These are phyloP conservation scores for Spinibarbus caldwelli DNA, from an alignment of 2,797 vertebrate genomes.

Conservation along the genomic window DNA sequence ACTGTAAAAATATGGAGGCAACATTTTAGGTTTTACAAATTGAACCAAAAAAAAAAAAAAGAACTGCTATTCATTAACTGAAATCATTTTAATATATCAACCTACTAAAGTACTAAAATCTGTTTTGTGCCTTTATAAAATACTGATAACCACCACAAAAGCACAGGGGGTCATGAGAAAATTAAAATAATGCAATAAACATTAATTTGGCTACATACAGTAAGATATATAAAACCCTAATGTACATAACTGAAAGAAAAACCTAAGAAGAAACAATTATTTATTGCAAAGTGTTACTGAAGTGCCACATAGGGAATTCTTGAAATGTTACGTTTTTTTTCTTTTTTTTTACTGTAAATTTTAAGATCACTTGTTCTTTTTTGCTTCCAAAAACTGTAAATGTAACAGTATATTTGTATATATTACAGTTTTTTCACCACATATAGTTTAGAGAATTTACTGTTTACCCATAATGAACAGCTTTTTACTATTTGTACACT, in stretches of 20 bases:
- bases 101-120: no score
- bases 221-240: neutral
- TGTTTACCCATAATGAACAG: neutral
- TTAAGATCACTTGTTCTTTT: neutral
- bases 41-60: no score
- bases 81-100: no score
- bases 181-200: neutral
- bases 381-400: neutral
- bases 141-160: neutral
- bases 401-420: neutral
- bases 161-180: no score
- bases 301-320: neutral
- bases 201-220: slow-evolving; percentile 1
- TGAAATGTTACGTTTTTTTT: neutral
- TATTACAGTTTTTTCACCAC: neutral
- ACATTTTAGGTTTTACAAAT: neutral
- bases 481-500: neutral
- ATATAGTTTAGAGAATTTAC: neutral
- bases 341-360: neutral
- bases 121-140: neutral
- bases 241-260: neutral
- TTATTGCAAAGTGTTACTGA: neutral
- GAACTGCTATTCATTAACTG: no score
- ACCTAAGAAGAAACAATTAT: neutral
- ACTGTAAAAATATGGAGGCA: neutral